Conservation (phyloP, 2,113 vertebrate genomes). For the Amphilophus citrinellus region DNA sequence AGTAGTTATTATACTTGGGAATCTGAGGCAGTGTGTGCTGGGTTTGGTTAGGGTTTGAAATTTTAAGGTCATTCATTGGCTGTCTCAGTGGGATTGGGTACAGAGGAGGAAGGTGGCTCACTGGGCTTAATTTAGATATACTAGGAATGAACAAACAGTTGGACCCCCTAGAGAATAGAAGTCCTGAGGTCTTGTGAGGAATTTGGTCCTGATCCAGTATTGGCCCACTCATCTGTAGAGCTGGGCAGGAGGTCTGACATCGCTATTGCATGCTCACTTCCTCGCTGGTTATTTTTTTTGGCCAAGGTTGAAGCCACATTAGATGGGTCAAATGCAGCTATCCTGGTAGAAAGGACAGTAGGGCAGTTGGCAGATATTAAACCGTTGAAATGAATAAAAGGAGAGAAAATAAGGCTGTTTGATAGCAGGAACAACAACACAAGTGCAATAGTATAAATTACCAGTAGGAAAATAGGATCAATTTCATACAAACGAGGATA, state of each 20-base stretch:
- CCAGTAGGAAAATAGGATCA: background rate
- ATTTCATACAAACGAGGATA: conserved; percentile 8
- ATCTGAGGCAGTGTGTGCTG: conserved; percentile 24
- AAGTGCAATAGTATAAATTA: background rate
- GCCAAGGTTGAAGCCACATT: conserved; percentile 53
- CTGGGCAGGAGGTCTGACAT: conserved; percentile 59
- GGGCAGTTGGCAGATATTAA: background rate
- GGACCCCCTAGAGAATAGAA: conserved; percentile 57
- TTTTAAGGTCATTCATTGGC: background rate
- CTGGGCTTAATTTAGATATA: conserved; percentile 6
- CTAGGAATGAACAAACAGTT: background rate
- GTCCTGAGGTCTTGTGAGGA: conserved; percentile 68
- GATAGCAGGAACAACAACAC: background rate
- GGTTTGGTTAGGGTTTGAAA: background rate
- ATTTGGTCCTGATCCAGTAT: conserved; percentile 38
- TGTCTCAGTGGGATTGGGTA: background rate
- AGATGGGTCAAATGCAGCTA: conserved; percentile 40
- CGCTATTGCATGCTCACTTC: conserved; percentile 45
- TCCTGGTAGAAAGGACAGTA: conserved; percentile 56
- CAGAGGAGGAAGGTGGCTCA: conserved; percentile 30
- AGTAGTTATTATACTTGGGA: conserved; percentile 20
- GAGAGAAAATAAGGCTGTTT: background rate
- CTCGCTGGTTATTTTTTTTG: conserved; percentile 43
- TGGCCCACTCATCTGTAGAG: conserved; percentile 43
- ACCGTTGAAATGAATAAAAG: background rate